Conservation (phyloP, 2,113 vertebrate genomes). For the Carassius carassius region DNA sequence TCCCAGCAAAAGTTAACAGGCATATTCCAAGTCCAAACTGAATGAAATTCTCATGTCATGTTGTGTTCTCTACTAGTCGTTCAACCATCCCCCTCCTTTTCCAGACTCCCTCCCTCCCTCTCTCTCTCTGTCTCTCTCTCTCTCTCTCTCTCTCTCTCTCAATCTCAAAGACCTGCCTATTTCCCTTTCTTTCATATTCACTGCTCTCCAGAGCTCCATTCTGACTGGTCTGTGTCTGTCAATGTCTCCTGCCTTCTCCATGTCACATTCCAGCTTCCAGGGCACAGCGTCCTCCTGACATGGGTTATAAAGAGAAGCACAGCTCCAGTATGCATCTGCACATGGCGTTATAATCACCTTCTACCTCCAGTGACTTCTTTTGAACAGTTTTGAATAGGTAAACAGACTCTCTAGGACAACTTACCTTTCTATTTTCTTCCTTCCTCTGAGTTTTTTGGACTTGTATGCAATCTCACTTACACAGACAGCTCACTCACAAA, state of each 20-base stretch:
- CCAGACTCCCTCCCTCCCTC: background rate
- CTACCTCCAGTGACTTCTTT: background rate
- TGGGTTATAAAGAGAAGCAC: conserved; percentile 27
- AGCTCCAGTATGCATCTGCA: background rate
- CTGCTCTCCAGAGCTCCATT: conserved; percentile 16
- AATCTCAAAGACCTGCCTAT: conserved; percentile 11
- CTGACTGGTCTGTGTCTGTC: conserved; percentile 15
- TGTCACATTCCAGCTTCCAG: conserved; percentile 47
- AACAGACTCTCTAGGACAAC: background rate
- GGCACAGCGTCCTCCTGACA: conserved; percentile 7
- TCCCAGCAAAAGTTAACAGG: conserved; percentile 21
- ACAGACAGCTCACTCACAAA: background rate
- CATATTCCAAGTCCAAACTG: conserved; percentile 43
- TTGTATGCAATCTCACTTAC: background rate
- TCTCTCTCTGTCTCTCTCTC: background rate
- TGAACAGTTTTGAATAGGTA: background rate
- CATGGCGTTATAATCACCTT: background rate
- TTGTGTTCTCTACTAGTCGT: conserved; percentile 37
- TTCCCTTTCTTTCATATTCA: conserved; percentile 11
- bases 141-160: background rate
- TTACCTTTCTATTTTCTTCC: background rate
- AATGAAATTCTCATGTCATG: conserved; percentile 51
- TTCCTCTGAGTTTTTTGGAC: background rate
- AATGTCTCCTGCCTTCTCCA: conserved; percentile 6
- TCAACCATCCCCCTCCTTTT: conserved; percentile 18